Base-by-base conservation (phyloP, 2,888 invertebrate species). In the Drosophila histrio region DNA sequence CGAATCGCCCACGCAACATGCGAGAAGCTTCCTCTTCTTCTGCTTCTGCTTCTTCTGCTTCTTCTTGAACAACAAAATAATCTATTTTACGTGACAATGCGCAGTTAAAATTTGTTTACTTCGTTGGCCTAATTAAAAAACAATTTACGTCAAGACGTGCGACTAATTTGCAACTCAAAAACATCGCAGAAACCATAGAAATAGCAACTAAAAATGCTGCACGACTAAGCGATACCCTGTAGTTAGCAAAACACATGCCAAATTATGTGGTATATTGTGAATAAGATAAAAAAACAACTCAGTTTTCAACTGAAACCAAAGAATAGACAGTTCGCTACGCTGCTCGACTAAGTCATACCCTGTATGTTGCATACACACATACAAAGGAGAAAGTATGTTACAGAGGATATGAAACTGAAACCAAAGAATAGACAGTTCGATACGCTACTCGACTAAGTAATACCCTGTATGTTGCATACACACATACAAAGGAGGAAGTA, bases 81-180 rank as follows among this genome's bases (percentile, higher is more conserved):
- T 6, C 26, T 26, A 28, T 28, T 21, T 28, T 61, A 61, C 69
- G 57, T 68, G 62, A 63, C 52, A 70, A 63, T 68, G 52, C 52
- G 46, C 17, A 41, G 47, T 69, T 49, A 56, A 61, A 21, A 32
- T 64, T 57, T 47, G 21, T 26, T 22, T 26, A 6, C 17, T 49
- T n/a, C 39, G 22, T 34, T 43, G 24, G 21, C 47, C 52, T 60
- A 62, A 72, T 67, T 72, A 72, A 64, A 68, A 60, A 64, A 54
- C 60, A 60, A 68, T 73, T 69, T 41, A 50, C 47, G 47, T 54
- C 56, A 53, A 41, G 53, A 30, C 38, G 50, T 56, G 53, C 36
- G 39, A n/a, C 52, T 39, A 60, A 71, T 65, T 57, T 66, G 43
- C 52, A 52, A 56, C 21, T 19, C 19, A 50, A 32, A 47, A 26